Evolutionary conservation across 2,888 invertebrate genomes (phyloP).

Genomic region (Eudasyphora cyanicolor): DNA sequence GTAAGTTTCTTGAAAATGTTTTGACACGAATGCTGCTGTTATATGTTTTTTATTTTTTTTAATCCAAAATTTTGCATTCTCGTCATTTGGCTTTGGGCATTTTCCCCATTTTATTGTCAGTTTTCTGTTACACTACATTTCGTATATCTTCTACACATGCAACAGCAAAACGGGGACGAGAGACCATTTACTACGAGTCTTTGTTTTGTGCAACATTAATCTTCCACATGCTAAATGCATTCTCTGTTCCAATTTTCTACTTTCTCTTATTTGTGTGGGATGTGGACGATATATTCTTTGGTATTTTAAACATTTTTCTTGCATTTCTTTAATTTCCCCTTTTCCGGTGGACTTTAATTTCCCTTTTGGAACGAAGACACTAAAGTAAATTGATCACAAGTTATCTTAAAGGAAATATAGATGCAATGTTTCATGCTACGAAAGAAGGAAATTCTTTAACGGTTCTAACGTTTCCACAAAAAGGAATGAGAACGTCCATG

Average conservation of each 20-base stretch:
- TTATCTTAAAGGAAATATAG: not conserved
- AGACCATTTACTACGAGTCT: not conserved
- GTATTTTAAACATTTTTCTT: not conserved
- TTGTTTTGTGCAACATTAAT: conserved; percentile 23
- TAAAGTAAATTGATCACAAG: not conserved
- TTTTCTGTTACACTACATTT: not conserved
- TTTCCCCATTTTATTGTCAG: not conserved
- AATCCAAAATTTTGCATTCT: no score
- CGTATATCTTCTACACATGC: not conserved
- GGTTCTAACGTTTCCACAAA: no score
- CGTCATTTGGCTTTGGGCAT: not conserved
- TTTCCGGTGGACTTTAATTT: not conserved
- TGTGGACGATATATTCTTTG: not conserved
- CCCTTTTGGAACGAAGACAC: not conserved
- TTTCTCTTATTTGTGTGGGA: not conserved
- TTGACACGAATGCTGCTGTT: no score
- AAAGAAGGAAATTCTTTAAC: not conserved
- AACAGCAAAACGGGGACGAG: not conserved
- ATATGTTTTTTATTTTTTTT: no score
- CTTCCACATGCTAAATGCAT: conserved; percentile 28
- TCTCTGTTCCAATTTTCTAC: not conserved
- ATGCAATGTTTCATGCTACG: not conserved
- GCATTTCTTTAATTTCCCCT: not conserved
- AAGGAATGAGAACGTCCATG: no score
- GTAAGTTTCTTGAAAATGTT: no score